These are phyloP conservation scores for Drosophila repleta DNA, from an alignment of 1,140 invertebrate genomes.

Conservation along the genomic window DNA sequence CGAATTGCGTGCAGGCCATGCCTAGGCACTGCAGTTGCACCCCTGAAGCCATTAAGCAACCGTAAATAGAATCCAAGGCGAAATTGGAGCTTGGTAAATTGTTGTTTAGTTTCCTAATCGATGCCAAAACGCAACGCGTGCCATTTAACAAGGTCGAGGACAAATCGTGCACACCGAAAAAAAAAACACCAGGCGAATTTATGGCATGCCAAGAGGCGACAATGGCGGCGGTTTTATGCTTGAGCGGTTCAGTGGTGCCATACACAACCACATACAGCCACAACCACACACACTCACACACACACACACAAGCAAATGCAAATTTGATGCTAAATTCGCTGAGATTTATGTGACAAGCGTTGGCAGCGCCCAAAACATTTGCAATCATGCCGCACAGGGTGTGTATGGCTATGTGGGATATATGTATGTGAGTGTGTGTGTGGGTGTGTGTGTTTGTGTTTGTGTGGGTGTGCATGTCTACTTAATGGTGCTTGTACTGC, in stretches of 20 bases:
- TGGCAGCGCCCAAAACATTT: slow-evolving; percentile 36
- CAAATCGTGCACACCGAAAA: slow-evolving; percentile 49
- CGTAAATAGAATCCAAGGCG: slow-evolving; percentile 69
- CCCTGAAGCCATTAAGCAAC: slow-evolving; percentile 7
- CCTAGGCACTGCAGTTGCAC: slow-evolving; percentile 22
- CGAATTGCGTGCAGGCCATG: slow-evolving; percentile 63
- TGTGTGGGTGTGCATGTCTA: not conserved
- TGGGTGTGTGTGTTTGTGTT: not conserved
- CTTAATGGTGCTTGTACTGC: slow-evolving; percentile 9
- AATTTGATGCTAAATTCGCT: slow-evolving; percentile 70
- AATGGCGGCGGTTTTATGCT: slow-evolving; percentile 12
- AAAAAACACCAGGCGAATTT: slow-evolving; percentile 45
- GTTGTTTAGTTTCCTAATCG: slow-evolving; percentile 65
- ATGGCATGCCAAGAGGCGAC: slow-evolving; percentile 46
- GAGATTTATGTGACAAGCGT: slow-evolving; percentile 61
- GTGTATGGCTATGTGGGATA: not conserved
- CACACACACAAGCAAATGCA: slow-evolving; percentile 45
- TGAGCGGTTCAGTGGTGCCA: slow-evolving; percentile 35
- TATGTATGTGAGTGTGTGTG: slow-evolving; percentile 9
- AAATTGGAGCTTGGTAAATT: slow-evolving; percentile 55
- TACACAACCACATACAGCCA: slow-evolving; percentile 40
- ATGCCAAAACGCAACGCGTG: slow-evolving; percentile 60
- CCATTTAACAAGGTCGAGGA: slow-evolving; percentile 66
- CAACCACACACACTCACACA: slow-evolving; percentile 39
- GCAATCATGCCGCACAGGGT: slow-evolving; percentile 3